These are phyloP conservation scores for Amblyjoppa fuscipennis DNA, from an alignment of 2,888 invertebrate species.

Conservation along the genomic window DNA sequence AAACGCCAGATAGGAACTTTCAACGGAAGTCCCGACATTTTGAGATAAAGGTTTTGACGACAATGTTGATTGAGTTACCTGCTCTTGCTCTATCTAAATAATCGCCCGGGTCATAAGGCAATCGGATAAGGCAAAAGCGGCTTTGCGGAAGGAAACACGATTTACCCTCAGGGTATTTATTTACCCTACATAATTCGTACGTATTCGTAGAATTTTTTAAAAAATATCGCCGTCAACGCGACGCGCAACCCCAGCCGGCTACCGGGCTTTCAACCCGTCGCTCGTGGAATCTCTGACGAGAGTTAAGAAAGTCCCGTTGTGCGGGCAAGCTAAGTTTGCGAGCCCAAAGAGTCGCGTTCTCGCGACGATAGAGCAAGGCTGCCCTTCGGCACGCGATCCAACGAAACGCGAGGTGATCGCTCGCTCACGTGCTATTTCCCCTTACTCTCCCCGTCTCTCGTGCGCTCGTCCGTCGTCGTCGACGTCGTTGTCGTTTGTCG, in stretches of 20 bases:
- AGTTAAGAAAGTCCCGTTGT: conserved; percentile 52
- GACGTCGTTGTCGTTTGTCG: conserved; percentile 38
- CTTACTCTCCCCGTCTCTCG: not conserved
- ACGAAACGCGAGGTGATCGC: conserved; percentile 58
- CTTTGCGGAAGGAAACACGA: not conserved
- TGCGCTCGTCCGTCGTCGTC: conserved; percentile 10
- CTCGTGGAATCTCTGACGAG: conserved; percentile 55
- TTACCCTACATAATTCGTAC: not conserved
- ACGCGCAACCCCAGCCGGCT: conserved; percentile 14
- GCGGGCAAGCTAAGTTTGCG: conserved; percentile 41
- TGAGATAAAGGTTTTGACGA: not conserved
- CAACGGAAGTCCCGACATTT: not conserved
- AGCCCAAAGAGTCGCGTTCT: conserved; percentile 48
- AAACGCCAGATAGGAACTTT: not conserved
- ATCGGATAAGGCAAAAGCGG: not conserved
- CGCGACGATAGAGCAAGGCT: conserved; percentile 38
- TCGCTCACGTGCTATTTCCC: conserved; percentile 11
- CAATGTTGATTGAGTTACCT: conserved; percentile 33
- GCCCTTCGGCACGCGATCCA: conserved; percentile 65
- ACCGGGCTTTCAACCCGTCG: conserved; percentile 10
- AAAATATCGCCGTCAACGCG: conserved; percentile 46
- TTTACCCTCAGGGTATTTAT: not conserved
- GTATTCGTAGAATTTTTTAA: conserved; percentile 40
- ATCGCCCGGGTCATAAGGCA: conserved; percentile 8
- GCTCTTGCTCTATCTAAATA: not conserved